A percentile compares a stretch with the other conserved stretches of the same genome.
Conservation (phyloP, 2,888 invertebrate genomes). For the Penaeus monodon region DNA sequence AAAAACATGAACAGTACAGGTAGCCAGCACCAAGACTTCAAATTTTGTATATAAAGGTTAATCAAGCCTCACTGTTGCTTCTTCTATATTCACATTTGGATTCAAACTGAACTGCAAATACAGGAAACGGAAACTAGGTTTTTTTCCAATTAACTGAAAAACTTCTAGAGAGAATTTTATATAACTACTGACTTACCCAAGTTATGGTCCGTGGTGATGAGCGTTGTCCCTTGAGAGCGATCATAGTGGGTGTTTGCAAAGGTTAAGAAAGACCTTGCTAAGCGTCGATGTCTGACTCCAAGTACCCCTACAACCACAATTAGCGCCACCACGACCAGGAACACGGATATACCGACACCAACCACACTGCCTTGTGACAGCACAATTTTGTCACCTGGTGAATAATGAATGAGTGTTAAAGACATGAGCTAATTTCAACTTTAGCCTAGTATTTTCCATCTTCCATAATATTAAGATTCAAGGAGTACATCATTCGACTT, state of each 20-base stretch:
- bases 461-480: too few species aligned
- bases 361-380: slow-evolving; percentile 68
- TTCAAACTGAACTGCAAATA: too few species aligned
- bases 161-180: neutral
- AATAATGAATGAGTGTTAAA: neutral
- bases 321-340: slow-evolving; percentile 74
- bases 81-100: too few species aligned
- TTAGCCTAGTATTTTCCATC: too few species aligned
- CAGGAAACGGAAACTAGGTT: neutral
- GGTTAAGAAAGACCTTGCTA: slow-evolving; percentile 83
- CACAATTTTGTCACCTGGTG: slow-evolving; percentile 59
- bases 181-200: slow-evolving; percentile 72
- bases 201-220: slow-evolving; percentile 80
- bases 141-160: neutral
- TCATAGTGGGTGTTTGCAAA: slow-evolving; percentile 89
- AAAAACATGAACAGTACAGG: too few species aligned
- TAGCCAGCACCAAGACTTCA: too few species aligned
- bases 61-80: too few species aligned
- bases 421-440: neutral
- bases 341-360: slow-evolving; percentile 74
- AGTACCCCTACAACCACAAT: slow-evolving; percentile 77
- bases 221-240: slow-evolving; percentile 87
- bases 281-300: slow-evolving; percentile 79
- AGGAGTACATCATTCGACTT: neutral
- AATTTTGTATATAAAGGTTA: too few species aligned